A percentile compares a stretch with the other conserved stretches of the same genome.
Conservation (phyloP, 2,797 vertebrate genomes). For the Crocidura indochinensis region DNA sequence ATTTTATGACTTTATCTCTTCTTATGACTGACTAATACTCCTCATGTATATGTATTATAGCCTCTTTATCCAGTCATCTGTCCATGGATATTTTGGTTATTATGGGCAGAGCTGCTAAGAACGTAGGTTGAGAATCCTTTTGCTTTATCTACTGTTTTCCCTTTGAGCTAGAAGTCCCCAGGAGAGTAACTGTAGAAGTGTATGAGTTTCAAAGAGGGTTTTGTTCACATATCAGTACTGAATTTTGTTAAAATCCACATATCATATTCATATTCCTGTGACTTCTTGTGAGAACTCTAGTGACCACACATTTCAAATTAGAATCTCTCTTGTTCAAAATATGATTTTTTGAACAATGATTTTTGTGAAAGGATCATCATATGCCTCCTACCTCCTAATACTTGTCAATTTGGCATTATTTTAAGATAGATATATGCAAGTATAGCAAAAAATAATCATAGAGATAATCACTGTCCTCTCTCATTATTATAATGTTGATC, state of each 20-base stretch:
- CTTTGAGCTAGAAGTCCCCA: background rate
- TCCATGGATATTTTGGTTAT: no score
- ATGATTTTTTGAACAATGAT: background rate
- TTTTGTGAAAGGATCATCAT: background rate
- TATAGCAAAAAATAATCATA: background rate
- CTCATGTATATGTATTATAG: no score
- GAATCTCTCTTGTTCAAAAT: conserved; percentile 7
- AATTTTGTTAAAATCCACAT: background rate
- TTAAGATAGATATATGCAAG: background rate
- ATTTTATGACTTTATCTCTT: no score
- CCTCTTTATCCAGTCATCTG: no score
- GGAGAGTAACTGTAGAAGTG: background rate
- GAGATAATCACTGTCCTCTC: background rate
- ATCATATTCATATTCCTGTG: background rate
- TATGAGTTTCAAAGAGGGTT: background rate
- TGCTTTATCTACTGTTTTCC: background rate
- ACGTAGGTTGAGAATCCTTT: no score
- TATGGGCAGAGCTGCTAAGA: no score
- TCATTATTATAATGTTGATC: background rate
- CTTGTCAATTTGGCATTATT: background rate
- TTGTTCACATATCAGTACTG: background rate
- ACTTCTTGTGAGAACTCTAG: background rate
- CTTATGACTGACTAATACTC: no score
- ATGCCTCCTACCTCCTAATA: background rate
- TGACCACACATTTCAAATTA: background rate